A percentile compares a stretch with the other conserved stretches of the same genome.
Evolutionary conservation across 2,888 invertebrate species (phyloP).

Genomic region (Morinoia aosen): DNA sequence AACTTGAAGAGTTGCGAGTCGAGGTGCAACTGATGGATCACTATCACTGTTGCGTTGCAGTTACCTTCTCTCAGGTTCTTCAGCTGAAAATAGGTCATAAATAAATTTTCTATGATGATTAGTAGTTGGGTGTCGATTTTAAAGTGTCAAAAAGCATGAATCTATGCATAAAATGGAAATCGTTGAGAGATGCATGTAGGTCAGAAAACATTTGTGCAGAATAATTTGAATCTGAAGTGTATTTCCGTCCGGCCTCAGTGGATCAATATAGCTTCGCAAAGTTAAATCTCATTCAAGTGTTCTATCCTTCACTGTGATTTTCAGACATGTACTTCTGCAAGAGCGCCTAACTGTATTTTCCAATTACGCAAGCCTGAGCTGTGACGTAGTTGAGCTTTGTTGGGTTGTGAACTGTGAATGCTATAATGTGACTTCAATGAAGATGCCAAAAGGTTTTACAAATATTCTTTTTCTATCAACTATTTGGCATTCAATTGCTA

Average conservation of each 20-base stretch:
- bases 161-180: background rate
- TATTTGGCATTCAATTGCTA: background rate
- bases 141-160: background rate
- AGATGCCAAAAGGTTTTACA: no score
- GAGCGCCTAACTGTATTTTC: background rate
- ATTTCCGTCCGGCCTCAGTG: background rate
- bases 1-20: background rate
- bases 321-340: background rate
- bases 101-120: background rate
- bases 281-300: background rate
- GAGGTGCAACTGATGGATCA: background rate
- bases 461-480: background rate
- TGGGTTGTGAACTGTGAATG: background rate
- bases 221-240: background rate
- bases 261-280: background rate
- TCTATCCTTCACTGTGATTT: background rate
- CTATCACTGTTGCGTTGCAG: background rate
- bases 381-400: background rate
- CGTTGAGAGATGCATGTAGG: background rate
- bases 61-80: background rate
- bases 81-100: background rate
- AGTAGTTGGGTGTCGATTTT: background rate
- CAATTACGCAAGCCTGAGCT: background rate
- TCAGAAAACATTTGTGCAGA: background rate
- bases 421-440: background rate